These are phyloP conservation scores for Sinohyriopsis cumingii DNA, from an alignment of 2,888 invertebrate genomes.

Conservation along the genomic window DNA sequence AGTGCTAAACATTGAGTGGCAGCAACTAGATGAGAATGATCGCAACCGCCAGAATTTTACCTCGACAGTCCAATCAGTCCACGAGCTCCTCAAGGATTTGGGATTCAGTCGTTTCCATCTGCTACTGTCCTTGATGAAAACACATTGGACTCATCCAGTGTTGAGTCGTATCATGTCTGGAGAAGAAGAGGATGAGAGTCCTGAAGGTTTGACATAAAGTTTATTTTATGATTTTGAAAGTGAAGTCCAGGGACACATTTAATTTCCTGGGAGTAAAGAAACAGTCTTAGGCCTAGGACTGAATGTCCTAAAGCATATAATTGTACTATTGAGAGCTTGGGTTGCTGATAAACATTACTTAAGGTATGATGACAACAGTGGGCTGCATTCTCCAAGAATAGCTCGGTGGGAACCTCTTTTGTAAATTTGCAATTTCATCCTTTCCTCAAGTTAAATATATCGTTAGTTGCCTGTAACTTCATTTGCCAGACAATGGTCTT, in stretches of 20 bases:
- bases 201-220: conserved; percentile 22
- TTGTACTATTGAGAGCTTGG: too few relatives aligned
- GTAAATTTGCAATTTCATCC: too few relatives aligned
- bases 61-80: conserved; percentile 48
- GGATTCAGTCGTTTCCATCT: conserved; percentile 51
- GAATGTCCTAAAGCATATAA: too few relatives aligned
- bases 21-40: conserved; percentile 56
- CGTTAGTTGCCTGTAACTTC: too few relatives aligned
- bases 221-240: background rate
- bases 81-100: conserved; percentile 45
- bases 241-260: conserved; percentile 6
- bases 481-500: too few relatives aligned
- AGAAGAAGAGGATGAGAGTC: conserved; percentile 38
- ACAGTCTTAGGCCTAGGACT: background rate
- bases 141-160: conserved; percentile 66
- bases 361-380: too few relatives aligned
- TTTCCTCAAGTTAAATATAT: too few relatives aligned
- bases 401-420: too few relatives aligned
- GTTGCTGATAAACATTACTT: too few relatives aligned
- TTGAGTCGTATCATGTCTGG: conserved; percentile 65
- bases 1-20: conserved; percentile 62
- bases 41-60: conserved; percentile 52
- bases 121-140: conserved; percentile 53
- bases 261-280: conserved; percentile 5
- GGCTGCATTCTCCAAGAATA: too few relatives aligned